Evolutionary conservation across 2,797 vertebrate genomes (phyloP), one percentile per base, ranked within the genome.

Genomic region (Galagoides demidoff): DNA sequence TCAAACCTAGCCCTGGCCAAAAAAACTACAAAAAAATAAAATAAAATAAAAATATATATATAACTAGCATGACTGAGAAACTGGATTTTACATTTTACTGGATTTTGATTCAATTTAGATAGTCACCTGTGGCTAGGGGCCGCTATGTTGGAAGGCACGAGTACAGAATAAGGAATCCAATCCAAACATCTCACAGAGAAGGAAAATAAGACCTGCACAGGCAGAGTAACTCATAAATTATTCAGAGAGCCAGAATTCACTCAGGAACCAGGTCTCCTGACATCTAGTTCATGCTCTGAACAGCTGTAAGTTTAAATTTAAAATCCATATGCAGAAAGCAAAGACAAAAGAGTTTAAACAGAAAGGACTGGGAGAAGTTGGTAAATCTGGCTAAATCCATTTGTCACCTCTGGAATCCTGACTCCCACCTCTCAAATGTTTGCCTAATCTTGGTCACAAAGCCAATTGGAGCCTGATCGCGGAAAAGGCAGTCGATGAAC

Each of bases 271-370:
- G 25, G 10, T 63, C 77, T 83, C 61, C 59, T 88, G n/a, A 83
- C 4, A 87, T 22, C 11, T 7, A 64, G 59, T 81, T 84, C 78
- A 66, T 49, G 74, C 17, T 8, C 7, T 71, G 19, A 39, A 68
- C n/a, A 83, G 39, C 31, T 61, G 73, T 39, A 84, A 85, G n/a
- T 70, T 92, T 85, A 84, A 84, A 92, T 77, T 82, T 73, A 85
- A 85, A 70, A 12, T 25, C 79, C 37, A 17, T n/a, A 7, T 43
- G 77, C 19, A 55, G 37, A 87, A 89, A 77, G 8, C 63, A 92
- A 87, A 87, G 7, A 52, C 17, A 19, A 68, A 34, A 1, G 27
- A 70, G 4, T 76, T 37, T 73, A 89, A 34, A 73, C 27, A 86
- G 61, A 87, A 37, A 79, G n/a, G 25, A 10, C 43, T 92, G 12